A percentile compares a stretch with the other conserved stretches of the same genome.
phyloP scores from a whole-genome alignment of 2,888 invertebrate genomes.

The Lutraria lutraria region DNA sequence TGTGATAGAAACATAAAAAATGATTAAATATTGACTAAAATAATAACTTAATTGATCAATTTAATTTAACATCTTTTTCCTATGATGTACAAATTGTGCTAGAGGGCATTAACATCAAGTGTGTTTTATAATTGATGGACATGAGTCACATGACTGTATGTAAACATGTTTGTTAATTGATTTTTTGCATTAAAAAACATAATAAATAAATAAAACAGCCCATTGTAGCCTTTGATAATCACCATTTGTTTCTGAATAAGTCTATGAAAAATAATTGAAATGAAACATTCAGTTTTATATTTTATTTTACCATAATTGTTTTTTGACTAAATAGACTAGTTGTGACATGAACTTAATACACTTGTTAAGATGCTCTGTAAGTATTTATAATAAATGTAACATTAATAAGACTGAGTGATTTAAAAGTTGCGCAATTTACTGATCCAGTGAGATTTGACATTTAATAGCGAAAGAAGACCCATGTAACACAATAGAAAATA shows the following conservation, averaged over 20 bases:
- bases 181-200: slow-evolving; percentile 3
- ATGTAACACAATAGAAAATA: no score
- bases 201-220: background rate
- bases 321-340: no score
- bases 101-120: background rate
- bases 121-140: background rate
- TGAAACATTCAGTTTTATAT: no score
- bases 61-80: background rate
- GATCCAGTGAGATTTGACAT: no score
- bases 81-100: background rate
- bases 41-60: slow-evolving; percentile 1
- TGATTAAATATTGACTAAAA: background rate
- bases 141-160: background rate
- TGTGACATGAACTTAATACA: no score
- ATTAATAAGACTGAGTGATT: no score
- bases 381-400: no score
- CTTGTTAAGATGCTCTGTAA: no score
- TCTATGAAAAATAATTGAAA: background rate
- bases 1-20: no score
- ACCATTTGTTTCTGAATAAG: background rate
- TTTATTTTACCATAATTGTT: no score
- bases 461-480: no score
- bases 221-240: background rate
- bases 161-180: slow-evolving; percentile 19
- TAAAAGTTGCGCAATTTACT: no score